Evolutionary conservation across 2,113 vertebrate genomes (phyloP).

Genomic region (Sciurus niger): DNA sequence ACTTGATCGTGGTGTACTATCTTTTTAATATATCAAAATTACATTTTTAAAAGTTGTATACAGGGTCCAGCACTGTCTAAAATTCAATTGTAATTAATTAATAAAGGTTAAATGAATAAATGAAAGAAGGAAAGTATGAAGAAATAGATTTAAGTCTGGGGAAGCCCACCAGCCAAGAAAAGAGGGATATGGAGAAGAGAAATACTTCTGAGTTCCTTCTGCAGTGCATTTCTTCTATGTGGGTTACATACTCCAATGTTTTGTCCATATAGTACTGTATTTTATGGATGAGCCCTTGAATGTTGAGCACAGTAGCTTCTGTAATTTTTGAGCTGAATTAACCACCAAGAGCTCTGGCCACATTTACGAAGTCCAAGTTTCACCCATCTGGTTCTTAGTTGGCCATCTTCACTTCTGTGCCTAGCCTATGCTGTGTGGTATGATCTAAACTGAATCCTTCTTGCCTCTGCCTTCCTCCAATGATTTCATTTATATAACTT

Average conservation of each 20-base stretch:
- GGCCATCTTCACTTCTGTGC: not conserved
- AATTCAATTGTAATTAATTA: not conserved
- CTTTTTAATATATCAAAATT: no score
- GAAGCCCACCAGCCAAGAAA: not conserved
- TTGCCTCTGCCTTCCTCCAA: not conserved
- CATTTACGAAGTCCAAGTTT: not conserved
- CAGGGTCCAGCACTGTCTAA: no score
- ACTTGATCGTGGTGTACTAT: no score
- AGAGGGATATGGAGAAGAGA: not conserved
- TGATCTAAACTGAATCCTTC: not conserved
- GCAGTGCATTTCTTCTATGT: not conserved
- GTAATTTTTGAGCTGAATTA: not conserved
- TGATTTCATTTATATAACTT: not conserved
- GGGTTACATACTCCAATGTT: not conserved
- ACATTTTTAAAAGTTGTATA: no score
- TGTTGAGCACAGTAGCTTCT: not conserved
- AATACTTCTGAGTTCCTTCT: not conserved
- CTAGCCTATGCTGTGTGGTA: rapidly evolving
- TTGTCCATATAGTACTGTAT: not conserved
- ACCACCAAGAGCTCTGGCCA: not conserved
- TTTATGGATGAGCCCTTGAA: not conserved
- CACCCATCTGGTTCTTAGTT: not conserved
- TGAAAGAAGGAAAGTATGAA: not conserved
- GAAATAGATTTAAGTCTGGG: not conserved
- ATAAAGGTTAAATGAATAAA: not conserved